Base-by-base conservation (phyloP, 2,888 invertebrate species). In the Muschampia plurimacula region DNA sequence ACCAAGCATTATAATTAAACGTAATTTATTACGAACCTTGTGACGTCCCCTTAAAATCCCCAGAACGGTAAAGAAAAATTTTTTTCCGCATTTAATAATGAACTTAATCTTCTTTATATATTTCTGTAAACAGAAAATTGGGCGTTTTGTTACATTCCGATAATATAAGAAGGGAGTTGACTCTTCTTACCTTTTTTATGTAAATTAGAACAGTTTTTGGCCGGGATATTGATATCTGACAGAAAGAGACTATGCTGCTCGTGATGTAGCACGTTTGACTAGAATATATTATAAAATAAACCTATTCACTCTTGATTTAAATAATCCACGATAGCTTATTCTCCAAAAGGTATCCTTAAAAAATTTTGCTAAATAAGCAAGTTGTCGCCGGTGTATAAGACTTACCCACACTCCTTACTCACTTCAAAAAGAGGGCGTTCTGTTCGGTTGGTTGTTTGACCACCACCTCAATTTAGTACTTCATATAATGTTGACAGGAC, bases 1-100 rank as follows among this genome's bases (percentile, higher is more conserved):
- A 52, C 52, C 52, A n/a, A 15, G 15, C 52, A 52, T 52, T 15
- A 52, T 49, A 49, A 49, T 49, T 49, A 49, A 49, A 13, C 49
- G 49, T 49, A 49, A 49, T 49, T 49, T 49, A 52, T 52, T 15
- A 52, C 52, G 7, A 52, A 52, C 22, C 52, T 52, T 52, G 52
- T 15, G 52, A 52, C 22, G 15, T 52, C 52, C 52, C 52, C 52
- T 52, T 52, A 52, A 52, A 52, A 52, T 52, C 52, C 52, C 52
- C 9, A 8, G 52, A 52, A 52, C 15, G 52, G 15, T 52, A 9
- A 52, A 52, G 52, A 52, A 52, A 15, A 15, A 22, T 15, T 15
- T 15, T 52, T 52, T 15, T 15, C 15, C 15, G 52, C n/a, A n/a
- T 15, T 15, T 52, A 52, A 52, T 52, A 52, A 52, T 52, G n/a